phyloP scores from a whole-genome alignment of 2,797 vertebrate species.

The Pyrocephalus nanus region DNA sequence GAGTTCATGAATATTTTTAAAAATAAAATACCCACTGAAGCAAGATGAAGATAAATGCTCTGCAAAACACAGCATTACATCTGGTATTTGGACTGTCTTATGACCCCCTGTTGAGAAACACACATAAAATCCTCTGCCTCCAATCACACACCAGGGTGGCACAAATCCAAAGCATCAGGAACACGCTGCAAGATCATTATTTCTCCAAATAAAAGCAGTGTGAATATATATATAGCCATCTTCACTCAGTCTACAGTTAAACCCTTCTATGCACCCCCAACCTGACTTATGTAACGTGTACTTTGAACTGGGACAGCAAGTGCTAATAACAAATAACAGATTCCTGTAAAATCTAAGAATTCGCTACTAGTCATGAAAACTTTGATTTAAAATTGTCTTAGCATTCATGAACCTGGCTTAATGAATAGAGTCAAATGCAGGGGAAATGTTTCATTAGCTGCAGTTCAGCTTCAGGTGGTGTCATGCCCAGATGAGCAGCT shows the following conservation, averaged over 20 bases:
- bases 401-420: neutral
- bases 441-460: neutral
- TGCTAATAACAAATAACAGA: neutral
- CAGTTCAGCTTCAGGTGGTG: neutral
- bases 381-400: neutral
- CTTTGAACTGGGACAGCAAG: neutral
- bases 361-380: neutral
- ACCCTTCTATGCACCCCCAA: neutral
- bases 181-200: neutral
- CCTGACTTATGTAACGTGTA: neutral
- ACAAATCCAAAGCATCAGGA: neutral
- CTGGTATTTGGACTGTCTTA: neutral
- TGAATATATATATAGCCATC: neutral
- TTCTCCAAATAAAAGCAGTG: neutral
- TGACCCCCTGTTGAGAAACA: neutral
- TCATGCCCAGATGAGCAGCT: neutral
- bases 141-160: neutral
- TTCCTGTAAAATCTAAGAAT: neutral
- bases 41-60: neutral
- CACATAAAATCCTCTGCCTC: neutral
- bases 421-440: neutral
- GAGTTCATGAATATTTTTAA: neutral
- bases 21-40: neutral
- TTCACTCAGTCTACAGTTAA: neutral
- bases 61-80: neutral